Percentiles rank a stretch among this genome's conserved stretches.
Evolutionary conservation across 1,140 invertebrate species (phyloP).

Genomic region (Bombus cullumanus): DNA sequence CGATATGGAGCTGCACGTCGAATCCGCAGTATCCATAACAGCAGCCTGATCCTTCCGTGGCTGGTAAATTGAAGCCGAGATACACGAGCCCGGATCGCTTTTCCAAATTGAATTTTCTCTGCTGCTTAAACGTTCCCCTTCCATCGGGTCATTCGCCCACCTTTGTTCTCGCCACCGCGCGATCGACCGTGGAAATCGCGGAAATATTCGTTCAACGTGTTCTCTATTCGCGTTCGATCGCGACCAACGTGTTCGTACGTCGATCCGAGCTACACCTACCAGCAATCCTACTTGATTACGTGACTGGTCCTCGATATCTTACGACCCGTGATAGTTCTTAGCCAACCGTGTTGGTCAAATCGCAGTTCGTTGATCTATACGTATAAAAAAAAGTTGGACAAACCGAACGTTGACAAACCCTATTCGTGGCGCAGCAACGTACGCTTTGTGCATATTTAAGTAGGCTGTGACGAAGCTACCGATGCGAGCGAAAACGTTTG

Average conservation of each 20-base stretch:
- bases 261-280: not conserved
- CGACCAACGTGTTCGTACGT: not conserved
- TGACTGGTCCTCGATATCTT: no score
- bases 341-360: no score
- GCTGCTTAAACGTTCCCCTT: constrained; percentile 56
- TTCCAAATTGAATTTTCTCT: constrained; percentile 68
- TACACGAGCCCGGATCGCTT: constrained; percentile 63
- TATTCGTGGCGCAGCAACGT: not conserved
- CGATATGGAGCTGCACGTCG: constrained; percentile 62
- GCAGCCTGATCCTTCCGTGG: constrained; percentile 65
- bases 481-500: not conserved
- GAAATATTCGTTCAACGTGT: not conserved
- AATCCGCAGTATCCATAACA: constrained; percentile 68
- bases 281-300: rapidly evolving
- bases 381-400: no score
- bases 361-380: no score
- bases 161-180: not conserved
- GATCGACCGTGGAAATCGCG: no score
- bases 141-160: not conserved
- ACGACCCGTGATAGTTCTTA: no score
- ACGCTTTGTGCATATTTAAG: not conserved
- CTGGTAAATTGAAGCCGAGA: constrained; percentile 65
- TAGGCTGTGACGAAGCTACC: not conserved
- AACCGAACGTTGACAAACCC: not conserved
- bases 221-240: not conserved